Evolutionary conservation across 2,113 vertebrate species (phyloP), one percentile per base, ranked within the genome.

Genomic region (Triplophysa tibetana): DNA sequence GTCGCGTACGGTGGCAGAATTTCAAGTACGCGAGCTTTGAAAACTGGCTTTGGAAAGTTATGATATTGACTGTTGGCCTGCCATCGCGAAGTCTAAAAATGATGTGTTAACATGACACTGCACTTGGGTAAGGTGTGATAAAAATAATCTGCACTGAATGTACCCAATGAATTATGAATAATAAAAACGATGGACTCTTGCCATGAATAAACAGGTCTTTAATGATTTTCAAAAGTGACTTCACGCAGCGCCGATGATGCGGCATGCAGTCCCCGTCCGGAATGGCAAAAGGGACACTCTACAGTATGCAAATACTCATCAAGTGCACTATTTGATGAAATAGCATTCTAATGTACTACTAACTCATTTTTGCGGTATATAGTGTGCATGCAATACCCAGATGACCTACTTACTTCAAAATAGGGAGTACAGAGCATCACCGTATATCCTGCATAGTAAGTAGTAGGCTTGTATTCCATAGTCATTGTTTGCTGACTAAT

Each of bases 81-180:
- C 38, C 70, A 74, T 61, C 21, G 19, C 45, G 21, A 74, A 75
- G 21, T 62, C 58, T 26, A 45, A 63, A 75, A 48, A 48, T 13
- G 2, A 63, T n/a, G 58, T 75, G 43, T 75, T 45, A 63, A 63
- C 72, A 63, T 75, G 23, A 48, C 72, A 26, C 5, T 63, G 58
- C 19, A 24, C 72, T 75, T 13, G 72, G 60, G 43, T 52, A 16
- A 3, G 38, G 72, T 26, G 23, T 45, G 58, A 62, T 75, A 48
- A 19, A 75, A 29, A 62, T 75, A 17, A 61, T 74, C 23, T 48
- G 38, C 16, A 75, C 56, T 75, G 58, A 75, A 48, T 75, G 58
- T 63, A 63, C 72, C 58, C 62, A 75, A 48, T 41, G 62, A 63
- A 29, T 63, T 19, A 75, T 75, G 72, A 63, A 75, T 75, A 50